Evolutionary conservation across 1,140 invertebrate genomes (phyloP).

Genomic region (Myzus persicae): DNA sequence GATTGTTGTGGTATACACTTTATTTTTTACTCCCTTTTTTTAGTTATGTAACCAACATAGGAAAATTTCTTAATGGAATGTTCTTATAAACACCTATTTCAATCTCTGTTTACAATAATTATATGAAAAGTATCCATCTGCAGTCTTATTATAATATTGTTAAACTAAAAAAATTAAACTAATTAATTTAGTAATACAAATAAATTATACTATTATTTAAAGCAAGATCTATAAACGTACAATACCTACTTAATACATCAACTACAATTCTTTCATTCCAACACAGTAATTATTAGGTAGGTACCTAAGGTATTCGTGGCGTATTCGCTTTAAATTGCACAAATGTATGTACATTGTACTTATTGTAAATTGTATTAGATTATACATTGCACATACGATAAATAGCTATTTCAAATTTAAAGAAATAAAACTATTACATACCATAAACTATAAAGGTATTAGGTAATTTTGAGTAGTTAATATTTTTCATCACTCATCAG

Average conservation of each 20-base stretch:
- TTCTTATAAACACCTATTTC: not conserved
- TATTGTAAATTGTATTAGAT: not conserved
- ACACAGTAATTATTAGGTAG: not conserved
- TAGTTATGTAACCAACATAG: not conserved
- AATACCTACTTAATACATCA: not conserved
- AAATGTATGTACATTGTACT: not conserved
- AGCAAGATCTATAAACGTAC: not conserved
- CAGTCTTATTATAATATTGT: not conserved
- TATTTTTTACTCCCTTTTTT: no score
- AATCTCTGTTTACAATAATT: not conserved
- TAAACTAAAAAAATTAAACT: not conserved
- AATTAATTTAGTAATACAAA: not conserved
- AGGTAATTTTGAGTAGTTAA: not conserved
- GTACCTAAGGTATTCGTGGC: no score
- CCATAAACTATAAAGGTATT: not conserved
- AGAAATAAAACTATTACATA: not conserved
- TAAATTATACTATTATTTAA: not conserved
- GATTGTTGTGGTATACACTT: not conserved
- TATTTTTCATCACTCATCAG: not conserved
- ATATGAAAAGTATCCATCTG: no score
- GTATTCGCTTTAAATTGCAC: not conserved
- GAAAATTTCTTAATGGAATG: not conserved
- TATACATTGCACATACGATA: not conserved
- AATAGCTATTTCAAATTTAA: not conserved
- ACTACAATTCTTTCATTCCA: not conserved